Percentiles rank a stretch among this genome's conserved stretches.
These are phyloP conservation scores for Pteronotus mesoamericanus DNA, from an alignment of 2,797 vertebrate species.

Conservation along the genomic window DNA sequence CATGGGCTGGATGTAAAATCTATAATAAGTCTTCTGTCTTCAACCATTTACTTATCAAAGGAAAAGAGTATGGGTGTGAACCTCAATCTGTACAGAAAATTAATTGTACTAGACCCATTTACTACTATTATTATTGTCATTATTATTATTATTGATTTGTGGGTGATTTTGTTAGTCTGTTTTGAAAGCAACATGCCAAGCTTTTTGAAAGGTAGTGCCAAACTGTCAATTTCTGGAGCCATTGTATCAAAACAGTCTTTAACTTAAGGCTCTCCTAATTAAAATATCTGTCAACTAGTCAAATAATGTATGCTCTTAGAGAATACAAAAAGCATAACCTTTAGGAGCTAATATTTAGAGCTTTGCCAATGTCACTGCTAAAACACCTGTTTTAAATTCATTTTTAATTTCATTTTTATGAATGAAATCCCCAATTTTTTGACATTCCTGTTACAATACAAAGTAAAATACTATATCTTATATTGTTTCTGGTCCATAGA, in stretches of 20 bases:
- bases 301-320: slow-evolving; percentile 31
- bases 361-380: slow-evolving; percentile 34
- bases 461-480: not conserved
- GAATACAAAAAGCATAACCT: slow-evolving; percentile 51
- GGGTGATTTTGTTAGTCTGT: slow-evolving; percentile 33
- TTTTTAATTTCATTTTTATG: not conserved
- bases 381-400: slow-evolving; percentile 27
- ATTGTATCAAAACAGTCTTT: slow-evolving; percentile 40
- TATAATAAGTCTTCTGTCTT: slow-evolving; percentile 81
- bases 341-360: slow-evolving; percentile 40
- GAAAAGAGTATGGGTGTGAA: slow-evolving; percentile 66
- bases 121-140: slow-evolving; percentile 44
- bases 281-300: slow-evolving; percentile 57
- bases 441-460: slow-evolving; percentile 27
- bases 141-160: slow-evolving; percentile 13
- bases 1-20: slow-evolving; percentile 82
- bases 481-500: slow-evolving; percentile 15
- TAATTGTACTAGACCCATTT: slow-evolving; percentile 65
- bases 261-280: slow-evolving; percentile 42
- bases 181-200: slow-evolving; percentile 20
- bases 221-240: not conserved
- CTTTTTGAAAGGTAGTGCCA: not conserved
- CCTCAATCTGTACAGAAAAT: slow-evolving; percentile 62
- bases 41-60: slow-evolving; percentile 82
- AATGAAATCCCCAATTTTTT: slow-evolving; percentile 52